Evolutionary conservation across 2,113 vertebrate genomes (phyloP).

Genomic region (Neogale vison): DNA sequence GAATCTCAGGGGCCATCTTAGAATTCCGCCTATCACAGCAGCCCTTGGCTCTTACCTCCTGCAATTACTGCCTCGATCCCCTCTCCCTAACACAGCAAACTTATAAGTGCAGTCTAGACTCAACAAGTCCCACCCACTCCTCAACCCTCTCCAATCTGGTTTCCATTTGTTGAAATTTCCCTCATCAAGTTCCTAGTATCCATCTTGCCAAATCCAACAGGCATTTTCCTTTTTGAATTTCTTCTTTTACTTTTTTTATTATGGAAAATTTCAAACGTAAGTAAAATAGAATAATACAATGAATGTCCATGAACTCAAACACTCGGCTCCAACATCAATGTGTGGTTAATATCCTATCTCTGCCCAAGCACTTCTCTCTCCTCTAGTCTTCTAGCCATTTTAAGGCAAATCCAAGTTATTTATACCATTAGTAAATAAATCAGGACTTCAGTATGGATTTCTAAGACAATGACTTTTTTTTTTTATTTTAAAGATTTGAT

Average conservation of each 20-base stretch:
- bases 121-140: no score
- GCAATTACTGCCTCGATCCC: neutral
- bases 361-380: neutral
- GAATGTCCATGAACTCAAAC: neutral
- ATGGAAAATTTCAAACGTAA: neutral
- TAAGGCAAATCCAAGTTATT: neutral
- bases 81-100: neutral
- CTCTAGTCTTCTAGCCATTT: neutral
- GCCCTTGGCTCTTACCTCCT: neutral
- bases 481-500: neutral
- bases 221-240: neutral
- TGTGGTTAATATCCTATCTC: neutral
- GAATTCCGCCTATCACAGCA: neutral
- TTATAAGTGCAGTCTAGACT: neutral
- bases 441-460: neutral
- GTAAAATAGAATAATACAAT: neutral
- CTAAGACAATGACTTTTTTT: neutral
- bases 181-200: neutral
- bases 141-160: neutral
- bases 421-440: neutral
- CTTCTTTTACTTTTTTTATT: neutral
- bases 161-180: neutral
- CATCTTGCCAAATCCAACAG: neutral
- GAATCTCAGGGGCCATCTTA: neutral
- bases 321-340: neutral